Evolutionary conservation across 2,113 vertebrate species (phyloP).

Genomic region (Megatriorchis doriae): DNA sequence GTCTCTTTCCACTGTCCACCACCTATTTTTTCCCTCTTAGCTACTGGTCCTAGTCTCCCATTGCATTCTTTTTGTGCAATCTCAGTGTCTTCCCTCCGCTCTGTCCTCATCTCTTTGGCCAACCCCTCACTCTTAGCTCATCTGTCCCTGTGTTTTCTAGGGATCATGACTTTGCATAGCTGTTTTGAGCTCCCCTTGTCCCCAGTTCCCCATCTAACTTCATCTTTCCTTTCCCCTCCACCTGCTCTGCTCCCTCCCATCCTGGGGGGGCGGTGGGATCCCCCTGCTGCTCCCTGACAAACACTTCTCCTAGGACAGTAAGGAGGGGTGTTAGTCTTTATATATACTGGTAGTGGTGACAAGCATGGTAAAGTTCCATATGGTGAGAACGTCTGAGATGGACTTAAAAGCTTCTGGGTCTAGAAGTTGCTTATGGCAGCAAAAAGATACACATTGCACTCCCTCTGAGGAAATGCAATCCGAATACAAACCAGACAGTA

Average conservation of each 20-base stretch:
- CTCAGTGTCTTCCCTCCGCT: fast-evolving
- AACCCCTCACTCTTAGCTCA: neutral
- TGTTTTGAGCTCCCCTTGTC: neutral
- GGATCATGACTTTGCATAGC: neutral
- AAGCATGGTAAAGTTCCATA: neutral
- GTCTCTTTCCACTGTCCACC: neutral
- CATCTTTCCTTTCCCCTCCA: neutral
- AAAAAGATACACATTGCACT: neutral
- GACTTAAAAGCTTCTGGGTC: neutral
- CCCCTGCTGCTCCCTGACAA: neutral
- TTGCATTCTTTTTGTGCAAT: neutral
- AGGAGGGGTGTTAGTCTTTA: neutral
- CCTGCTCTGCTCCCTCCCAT: neutral
- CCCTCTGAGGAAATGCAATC: neutral
- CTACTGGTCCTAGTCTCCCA: neutral
- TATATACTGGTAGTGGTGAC: neutral
- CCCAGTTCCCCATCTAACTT: neutral
- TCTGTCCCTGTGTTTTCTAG: neutral
- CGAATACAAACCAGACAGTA: neutral
- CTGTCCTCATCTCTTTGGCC: neutral
- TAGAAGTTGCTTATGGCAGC: neutral
- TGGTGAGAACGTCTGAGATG: neutral
- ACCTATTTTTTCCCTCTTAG: neutral
- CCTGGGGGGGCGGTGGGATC: fast-evolving
- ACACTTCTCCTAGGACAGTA: neutral